phyloP scores from a whole-genome alignment of 2,797 vertebrate species.

The Scarus forsteni region DNA sequence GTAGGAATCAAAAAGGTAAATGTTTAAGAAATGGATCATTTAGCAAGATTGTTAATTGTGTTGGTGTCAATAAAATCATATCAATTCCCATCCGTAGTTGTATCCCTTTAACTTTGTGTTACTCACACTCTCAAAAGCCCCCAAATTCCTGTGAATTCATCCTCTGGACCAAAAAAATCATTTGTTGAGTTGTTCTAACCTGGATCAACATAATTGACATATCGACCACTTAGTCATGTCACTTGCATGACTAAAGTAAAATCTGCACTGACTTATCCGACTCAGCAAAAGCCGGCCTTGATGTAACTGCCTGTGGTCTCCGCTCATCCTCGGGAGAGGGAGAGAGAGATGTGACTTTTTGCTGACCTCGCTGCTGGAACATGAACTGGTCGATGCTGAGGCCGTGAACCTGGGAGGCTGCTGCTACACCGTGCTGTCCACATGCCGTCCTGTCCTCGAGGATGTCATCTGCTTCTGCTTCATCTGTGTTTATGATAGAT shows the following conservation, averaged over 20 bases:
- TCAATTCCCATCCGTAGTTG: too few species aligned
- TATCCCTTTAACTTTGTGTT: too few species aligned
- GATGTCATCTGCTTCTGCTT: constrained; percentile 25
- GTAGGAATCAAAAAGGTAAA: too few species aligned
- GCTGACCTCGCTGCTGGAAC: constrained; percentile 30
- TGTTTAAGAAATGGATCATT: too few species aligned
- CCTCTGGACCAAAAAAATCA: background rate
- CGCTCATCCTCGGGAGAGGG: constrained; percentile 8
- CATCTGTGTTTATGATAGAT: constrained; percentile 41
- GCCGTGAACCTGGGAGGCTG: constrained; percentile 6
- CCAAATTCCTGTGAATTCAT: background rate
- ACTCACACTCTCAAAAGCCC: too few species aligned
- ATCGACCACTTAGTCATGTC: background rate
- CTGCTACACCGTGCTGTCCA: constrained; percentile 16
- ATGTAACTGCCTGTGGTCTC: constrained; percentile 15
- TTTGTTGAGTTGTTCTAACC: background rate
- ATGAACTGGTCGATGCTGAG: constrained; percentile 21
- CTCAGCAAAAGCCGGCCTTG: background rate
- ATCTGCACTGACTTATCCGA: background rate
- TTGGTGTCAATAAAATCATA: too few species aligned
- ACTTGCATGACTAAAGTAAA: background rate
- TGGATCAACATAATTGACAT: background rate
- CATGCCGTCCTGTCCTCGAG: background rate
- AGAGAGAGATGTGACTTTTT: constrained; percentile 29
- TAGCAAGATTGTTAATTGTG: too few species aligned